Conservation (phyloP, 2,113 vertebrate species). For the Atrichornis clamosus region DNA sequence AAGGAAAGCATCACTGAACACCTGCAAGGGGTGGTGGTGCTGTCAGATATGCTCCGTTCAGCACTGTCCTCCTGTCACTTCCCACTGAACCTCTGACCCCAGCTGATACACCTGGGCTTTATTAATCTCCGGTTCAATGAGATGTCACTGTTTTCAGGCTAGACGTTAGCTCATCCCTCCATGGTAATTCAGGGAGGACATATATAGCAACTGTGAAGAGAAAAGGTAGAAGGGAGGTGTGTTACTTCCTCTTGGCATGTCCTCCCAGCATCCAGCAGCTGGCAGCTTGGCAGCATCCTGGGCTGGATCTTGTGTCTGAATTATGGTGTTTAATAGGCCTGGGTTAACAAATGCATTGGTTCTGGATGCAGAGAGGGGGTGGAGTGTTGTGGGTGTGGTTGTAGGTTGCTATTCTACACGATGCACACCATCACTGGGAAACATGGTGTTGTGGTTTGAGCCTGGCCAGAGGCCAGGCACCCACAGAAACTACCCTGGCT, state of each 20-base stretch:
- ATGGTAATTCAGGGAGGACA: neutral
- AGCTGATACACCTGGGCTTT: neutral
- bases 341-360: neutral
- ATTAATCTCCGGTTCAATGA: neutral
- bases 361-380: neutral
- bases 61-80: neutral
- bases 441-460: too few species aligned
- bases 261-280: neutral
- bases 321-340: neutral
- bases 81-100: neutral
- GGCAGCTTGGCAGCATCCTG: neutral
- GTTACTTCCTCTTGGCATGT: neutral
- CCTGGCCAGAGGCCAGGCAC: too few species aligned
- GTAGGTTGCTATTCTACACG: neutral
- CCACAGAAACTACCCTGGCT: too few species aligned
- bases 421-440: too few species aligned
- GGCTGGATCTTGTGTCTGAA: neutral
- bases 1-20: neutral
- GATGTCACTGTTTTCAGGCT: neutral
- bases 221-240: neutral
- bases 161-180: neutral
- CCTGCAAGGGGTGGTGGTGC: neutral
- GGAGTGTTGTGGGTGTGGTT: fast-evolving
- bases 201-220: neutral
- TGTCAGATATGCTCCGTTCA: neutral